These are phyloP conservation scores for Dendrolimus punctatus DNA, from an alignment of 1,140 invertebrate species.

Conservation along the genomic window DNA sequence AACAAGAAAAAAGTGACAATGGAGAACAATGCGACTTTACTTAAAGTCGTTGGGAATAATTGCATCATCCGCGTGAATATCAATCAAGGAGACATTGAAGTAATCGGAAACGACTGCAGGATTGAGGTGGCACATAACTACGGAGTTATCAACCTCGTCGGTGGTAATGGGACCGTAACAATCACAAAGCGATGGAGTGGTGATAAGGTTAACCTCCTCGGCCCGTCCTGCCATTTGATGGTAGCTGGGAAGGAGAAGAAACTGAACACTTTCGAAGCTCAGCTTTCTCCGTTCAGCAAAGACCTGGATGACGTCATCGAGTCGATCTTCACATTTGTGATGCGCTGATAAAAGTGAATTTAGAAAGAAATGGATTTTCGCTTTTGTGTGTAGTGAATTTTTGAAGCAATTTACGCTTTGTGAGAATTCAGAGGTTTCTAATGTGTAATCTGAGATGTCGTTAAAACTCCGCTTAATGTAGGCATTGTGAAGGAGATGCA, in stretches of 20 bases:
- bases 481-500: no score
- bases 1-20: constrained; percentile 66
- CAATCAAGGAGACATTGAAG: constrained; percentile 58
- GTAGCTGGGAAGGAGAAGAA: constrained; percentile 51
- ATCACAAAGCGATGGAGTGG: constrained; percentile 41
- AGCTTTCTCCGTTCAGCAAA: constrained; percentile 60
- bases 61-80: constrained; percentile 45
- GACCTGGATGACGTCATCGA: constrained; percentile 62
- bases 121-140: constrained; percentile 50
- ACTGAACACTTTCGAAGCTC: constrained; percentile 38
- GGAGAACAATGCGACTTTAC: constrained; percentile 40
- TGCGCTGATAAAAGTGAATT: constrained; percentile 37
- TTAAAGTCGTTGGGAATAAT: constrained; percentile 57
- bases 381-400: constrained; percentile 2
- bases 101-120: constrained; percentile 55
- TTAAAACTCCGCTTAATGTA: neutral
- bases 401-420: neutral
- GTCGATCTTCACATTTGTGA: constrained; percentile 61
- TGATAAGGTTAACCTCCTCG: constrained; percentile 46
- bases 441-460: neutral
- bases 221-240: constrained; percentile 38
- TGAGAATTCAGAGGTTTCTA: neutral
- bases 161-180: constrained; percentile 43
- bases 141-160: constrained; percentile 48
- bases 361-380: constrained; percentile 6